Evolutionary conservation across 2,113 vertebrate genomes (phyloP).

Genomic region (Xenopus laevis): DNA sequence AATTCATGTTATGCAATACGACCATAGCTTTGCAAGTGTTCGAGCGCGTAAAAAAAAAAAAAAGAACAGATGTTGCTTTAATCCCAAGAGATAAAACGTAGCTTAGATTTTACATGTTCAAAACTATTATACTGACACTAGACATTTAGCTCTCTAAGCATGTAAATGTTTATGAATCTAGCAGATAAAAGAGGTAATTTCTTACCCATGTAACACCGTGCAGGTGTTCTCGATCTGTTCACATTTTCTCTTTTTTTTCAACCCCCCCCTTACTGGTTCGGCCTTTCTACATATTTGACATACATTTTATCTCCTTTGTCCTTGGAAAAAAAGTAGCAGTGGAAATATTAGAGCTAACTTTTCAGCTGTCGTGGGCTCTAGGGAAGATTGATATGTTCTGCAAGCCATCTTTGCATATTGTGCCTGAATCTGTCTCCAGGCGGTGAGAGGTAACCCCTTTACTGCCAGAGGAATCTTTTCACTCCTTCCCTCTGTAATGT

Average conservation of each 20-base stretch:
- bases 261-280: slow-evolving; percentile 28
- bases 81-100: slow-evolving; percentile 40
- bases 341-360: slow-evolving; percentile 72
- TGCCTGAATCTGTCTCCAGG: slow-evolving; percentile 65
- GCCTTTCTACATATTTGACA: slow-evolving; percentile 67
- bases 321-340: slow-evolving; percentile 74
- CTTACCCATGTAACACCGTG: slow-evolving; percentile 52
- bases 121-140: slow-evolving; percentile 30
- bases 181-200: slow-evolving; percentile 47
- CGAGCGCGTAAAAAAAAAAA: not conserved
- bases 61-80: slow-evolving; percentile 21
- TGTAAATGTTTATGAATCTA: slow-evolving; percentile 51
- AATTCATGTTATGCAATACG: slow-evolving; percentile 8
- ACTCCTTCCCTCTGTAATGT: slow-evolving; percentile 38
- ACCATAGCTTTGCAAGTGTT: not conserved
- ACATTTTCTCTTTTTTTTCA: slow-evolving; percentile 47
- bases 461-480: slow-evolving; percentile 38
- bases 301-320: slow-evolving; percentile 82
- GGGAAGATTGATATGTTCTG: slow-evolving; percentile 77
- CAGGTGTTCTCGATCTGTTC: slow-evolving; percentile 49
- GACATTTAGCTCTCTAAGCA: slow-evolving; percentile 45
- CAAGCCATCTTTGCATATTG: slow-evolving; percentile 60
- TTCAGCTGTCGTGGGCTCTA: slow-evolving; percentile 73
- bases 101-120: slow-evolving; percentile 36
- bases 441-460: slow-evolving; percentile 49